These are phyloP conservation scores for Drosophila recens DNA, from an alignment of 2,888 invertebrate genomes.

Conservation along the genomic window DNA sequence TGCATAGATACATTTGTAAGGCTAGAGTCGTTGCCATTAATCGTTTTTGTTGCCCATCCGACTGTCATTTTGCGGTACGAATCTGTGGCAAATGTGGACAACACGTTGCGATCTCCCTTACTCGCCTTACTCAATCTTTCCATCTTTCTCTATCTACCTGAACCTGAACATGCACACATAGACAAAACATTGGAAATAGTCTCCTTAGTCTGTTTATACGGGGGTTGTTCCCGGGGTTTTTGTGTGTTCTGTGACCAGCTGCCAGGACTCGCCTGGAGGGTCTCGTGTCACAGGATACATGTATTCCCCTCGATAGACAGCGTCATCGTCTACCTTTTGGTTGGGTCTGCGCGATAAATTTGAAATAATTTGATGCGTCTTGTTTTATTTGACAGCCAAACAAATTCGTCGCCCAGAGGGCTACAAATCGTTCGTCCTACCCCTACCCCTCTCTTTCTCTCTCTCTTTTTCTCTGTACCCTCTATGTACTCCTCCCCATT, in stretches of 20 bases:
- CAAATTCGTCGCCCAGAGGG: constrained; percentile 71
- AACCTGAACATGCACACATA: constrained; percentile 21
- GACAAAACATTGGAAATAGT: constrained; percentile 46
- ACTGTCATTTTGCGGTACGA: constrained; percentile 75
- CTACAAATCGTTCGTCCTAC: constrained; percentile 42
- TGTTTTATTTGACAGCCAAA: constrained; percentile 79
- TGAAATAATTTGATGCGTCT: constrained; percentile 79
- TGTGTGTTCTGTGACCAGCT: constrained; percentile 40
- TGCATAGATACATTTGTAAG: constrained; percentile 30
- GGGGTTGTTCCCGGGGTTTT: constrained; percentile 49
- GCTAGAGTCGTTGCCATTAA: constrained; percentile 54
- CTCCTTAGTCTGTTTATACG: constrained; percentile 12
- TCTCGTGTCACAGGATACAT: constrained; percentile 41
- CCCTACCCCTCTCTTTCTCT: not conserved
- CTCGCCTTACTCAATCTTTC: not conserved
- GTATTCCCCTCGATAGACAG: constrained; percentile 19
- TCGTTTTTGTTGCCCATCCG: constrained; percentile 61
- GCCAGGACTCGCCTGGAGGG: constrained; percentile 39
- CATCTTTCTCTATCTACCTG: constrained; percentile 32
- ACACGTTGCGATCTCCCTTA: not conserved
- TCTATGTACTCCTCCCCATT: not conserved
- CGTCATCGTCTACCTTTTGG: constrained; percentile 45
- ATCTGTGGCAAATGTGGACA: constrained; percentile 67
- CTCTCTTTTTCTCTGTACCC: not conserved
- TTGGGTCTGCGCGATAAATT: constrained; percentile 68